Evolutionary conservation across 2,113 vertebrate genomes (phyloP).

Genomic region (Muntiacus reevesi): DNA sequence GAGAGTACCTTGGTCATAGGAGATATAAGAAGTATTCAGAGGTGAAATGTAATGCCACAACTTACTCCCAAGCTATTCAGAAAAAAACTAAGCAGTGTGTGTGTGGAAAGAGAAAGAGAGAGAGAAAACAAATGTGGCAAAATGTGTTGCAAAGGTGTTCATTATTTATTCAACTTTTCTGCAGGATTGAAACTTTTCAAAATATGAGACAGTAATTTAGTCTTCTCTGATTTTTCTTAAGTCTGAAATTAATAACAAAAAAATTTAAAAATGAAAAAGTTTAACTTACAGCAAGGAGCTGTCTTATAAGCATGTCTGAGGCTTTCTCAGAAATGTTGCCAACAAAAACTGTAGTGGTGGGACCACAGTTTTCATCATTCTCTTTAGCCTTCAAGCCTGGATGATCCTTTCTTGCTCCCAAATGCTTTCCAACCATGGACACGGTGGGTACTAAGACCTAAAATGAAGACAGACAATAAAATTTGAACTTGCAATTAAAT

Average conservation of each 20-base stretch:
- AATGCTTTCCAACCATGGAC: conserved; percentile 94
- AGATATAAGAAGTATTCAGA: background rate
- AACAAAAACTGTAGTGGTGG: conserved; percentile 98
- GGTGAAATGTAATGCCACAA: background rate
- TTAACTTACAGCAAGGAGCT: conserved; percentile 94
- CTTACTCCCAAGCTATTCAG: background rate
- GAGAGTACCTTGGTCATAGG: background rate
- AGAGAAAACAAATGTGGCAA: background rate
- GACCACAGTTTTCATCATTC: conserved; percentile 91
- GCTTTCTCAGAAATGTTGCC: conserved; percentile 99
- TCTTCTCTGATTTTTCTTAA: background rate
- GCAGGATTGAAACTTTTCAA: background rate
- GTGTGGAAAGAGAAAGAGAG: accelerated
- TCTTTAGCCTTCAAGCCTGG: conserved; percentile 87
- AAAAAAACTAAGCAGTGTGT: background rate
- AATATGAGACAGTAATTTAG: background rate
- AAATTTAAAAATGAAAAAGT: background rate
- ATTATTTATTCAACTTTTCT: background rate
- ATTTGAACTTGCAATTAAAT: conserved; percentile 5
- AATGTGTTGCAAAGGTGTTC: background rate
- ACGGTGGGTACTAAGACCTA: conserved; percentile 93
- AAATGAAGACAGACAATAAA: conserved; percentile 25
- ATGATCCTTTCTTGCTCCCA: conserved; percentile 89
- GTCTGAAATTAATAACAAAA: background rate
- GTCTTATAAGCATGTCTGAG: conserved; percentile 98